phyloP scores from a whole-genome alignment of 2,797 vertebrate species.

The Cossypha niveicapilla region DNA sequence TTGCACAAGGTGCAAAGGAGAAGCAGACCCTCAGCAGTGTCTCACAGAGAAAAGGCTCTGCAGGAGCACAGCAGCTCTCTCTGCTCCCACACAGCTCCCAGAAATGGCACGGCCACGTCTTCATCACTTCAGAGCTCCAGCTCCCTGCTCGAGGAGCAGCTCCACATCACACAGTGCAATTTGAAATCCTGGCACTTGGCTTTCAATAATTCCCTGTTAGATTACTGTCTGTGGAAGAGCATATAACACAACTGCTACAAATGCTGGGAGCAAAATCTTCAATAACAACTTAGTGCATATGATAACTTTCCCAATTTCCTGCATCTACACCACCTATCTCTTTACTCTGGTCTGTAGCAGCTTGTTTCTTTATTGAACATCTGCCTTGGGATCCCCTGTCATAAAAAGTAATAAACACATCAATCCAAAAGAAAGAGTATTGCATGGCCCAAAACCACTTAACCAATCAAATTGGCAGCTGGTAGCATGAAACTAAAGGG shows the following conservation, averaged over 20 bases:
- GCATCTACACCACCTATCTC: slow-evolving; percentile 72
- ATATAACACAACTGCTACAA: slow-evolving; percentile 79
- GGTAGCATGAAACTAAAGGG: slow-evolving; percentile 21
- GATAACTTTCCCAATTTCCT: slow-evolving; percentile 83
- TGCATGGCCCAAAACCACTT: slow-evolving; percentile 66
- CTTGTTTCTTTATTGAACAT: slow-evolving; percentile 81
- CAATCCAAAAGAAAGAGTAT: slow-evolving; percentile 77
- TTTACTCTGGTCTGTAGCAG: slow-evolving; percentile 74
- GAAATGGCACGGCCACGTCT: not conserved
- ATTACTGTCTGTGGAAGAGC: slow-evolving; percentile 71
- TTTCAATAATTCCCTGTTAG: slow-evolving; percentile 80
- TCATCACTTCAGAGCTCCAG: slow-evolving; percentile 6
- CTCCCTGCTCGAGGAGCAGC: slow-evolving; percentile 27
- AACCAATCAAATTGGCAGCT: slow-evolving; percentile 74
- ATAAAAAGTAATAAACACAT: slow-evolving; percentile 87
- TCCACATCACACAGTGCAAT: slow-evolving; percentile 60
- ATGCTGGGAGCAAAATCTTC: slow-evolving; percentile 77
- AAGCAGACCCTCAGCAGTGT: not conserved
- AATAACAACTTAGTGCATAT: slow-evolving; percentile 76
- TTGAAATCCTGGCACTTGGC: slow-evolving; percentile 71
- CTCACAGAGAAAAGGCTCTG: not conserved
- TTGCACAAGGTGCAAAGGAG: not conserved
- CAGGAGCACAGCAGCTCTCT: not conserved
- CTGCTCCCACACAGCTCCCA: not conserved
- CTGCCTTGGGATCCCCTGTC: slow-evolving; percentile 82